These are phyloP conservation scores for Marmota monax DNA, from an alignment of 2,113 vertebrate species.

Conservation along the genomic window DNA sequence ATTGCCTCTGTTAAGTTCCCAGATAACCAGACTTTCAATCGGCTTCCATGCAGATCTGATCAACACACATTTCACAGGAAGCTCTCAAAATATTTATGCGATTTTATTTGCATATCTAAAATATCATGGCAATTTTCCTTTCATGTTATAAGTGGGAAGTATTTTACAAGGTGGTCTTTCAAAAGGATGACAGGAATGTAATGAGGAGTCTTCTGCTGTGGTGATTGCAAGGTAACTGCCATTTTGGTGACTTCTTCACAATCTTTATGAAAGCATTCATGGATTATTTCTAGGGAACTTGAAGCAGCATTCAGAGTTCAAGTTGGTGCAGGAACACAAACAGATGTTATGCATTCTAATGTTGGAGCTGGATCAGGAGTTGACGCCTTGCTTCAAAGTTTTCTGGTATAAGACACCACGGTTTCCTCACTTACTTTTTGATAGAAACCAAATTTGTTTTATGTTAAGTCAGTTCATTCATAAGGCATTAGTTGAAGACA, in stretches of 20 bases:
- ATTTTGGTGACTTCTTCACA: not conserved
- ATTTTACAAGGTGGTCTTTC: not conserved
- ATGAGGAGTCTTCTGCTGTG: not conserved
- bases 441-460: not conserved
- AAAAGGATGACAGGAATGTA: not conserved
- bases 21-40: too few relatives aligned
- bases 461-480: not conserved
- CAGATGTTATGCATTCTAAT: not conserved
- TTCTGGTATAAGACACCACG: not conserved
- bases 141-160: not conserved
- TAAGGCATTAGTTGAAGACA: not conserved
- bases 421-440: constrained; percentile 31
- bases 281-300: not conserved
- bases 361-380: not conserved
- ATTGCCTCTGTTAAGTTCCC: too few relatives aligned
- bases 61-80: too few relatives aligned
- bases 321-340: not conserved
- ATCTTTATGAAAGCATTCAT: not conserved
- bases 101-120: constrained; percentile 14
- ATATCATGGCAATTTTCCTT: not conserved
- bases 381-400: not conserved
- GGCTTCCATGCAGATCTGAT: too few relatives aligned
- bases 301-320: not conserved
- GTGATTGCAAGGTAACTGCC: not conserved
- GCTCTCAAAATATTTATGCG: not conserved